Conservation (phyloP, 2,888 invertebrate species). For the Eupithecia vulgata region DNA sequence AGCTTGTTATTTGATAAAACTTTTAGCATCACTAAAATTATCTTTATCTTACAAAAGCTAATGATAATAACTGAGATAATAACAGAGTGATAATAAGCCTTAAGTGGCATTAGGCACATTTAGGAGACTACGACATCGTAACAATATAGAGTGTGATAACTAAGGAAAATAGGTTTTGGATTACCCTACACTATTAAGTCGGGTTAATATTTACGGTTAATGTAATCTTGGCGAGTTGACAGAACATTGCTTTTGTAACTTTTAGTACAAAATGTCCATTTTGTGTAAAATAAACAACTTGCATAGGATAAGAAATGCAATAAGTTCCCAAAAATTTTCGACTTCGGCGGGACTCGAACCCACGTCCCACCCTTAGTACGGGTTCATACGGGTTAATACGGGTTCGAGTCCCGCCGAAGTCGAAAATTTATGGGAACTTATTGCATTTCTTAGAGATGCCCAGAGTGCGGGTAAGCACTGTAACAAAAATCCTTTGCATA, state of each 20-base stretch:
- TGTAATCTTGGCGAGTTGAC: constrained; percentile 15
- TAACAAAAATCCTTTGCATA: too few relatives aligned
- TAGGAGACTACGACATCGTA: constrained; percentile 20
- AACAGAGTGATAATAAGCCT: constrained; percentile 20
- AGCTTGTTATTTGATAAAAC: neutral
- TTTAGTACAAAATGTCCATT: neutral
- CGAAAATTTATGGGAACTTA: too few relatives aligned
- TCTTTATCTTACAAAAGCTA: constrained; percentile 4
- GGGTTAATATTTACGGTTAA: constrained; percentile 24
- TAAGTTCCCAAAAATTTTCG: too few relatives aligned
- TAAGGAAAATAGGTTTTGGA: constrained; percentile 30
- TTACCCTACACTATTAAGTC: constrained; percentile 28
- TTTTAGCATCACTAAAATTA: neutral
- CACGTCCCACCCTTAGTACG: too few relatives aligned
- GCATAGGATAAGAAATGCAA: too few relatives aligned
- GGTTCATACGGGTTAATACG: too few relatives aligned
- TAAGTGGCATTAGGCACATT: constrained; percentile 29
- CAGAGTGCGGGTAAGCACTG: too few relatives aligned
- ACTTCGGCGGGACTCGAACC: too few relatives aligned
- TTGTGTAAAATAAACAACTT: too few relatives aligned
- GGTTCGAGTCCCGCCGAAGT: too few relatives aligned
- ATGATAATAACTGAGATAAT: constrained; percentile 18
- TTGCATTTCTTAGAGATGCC: too few relatives aligned
- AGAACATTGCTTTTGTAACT: neutral
- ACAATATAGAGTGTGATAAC: constrained; percentile 26